Conservation (phyloP, 1,140 invertebrate genomes). For the Mylabris phalerata region DNA sequence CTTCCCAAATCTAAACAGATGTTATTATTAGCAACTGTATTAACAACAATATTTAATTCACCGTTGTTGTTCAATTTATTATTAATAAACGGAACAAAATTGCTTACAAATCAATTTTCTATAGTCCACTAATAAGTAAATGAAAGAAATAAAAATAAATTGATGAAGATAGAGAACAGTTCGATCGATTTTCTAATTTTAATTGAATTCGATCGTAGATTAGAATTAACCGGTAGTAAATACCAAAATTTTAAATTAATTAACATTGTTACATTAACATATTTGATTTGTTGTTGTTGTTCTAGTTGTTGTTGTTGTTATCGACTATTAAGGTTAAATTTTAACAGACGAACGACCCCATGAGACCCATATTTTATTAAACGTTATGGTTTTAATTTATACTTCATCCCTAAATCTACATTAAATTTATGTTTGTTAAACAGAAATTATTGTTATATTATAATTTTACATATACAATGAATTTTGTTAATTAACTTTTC, state of each 20-base stretch:
- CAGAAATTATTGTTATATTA: background rate
- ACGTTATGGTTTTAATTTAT: background rate
- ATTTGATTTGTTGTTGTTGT: too few relatives aligned
- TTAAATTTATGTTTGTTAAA: background rate
- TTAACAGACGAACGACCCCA: background rate
- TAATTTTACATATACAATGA: background rate
- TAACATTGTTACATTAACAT: background rate
- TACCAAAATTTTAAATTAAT: background rate
- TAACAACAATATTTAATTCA: slow-evolving; percentile 4
- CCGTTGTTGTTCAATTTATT: slow-evolving; percentile 8
- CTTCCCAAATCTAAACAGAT: slow-evolving; percentile 12
- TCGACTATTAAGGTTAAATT: background rate
- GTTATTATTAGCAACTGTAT: slow-evolving; percentile 1
- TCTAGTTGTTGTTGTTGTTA: background rate
- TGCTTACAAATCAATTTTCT: slow-evolving; percentile 4
- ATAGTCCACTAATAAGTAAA: too few relatives aligned
- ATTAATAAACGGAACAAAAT: slow-evolving; percentile 6
- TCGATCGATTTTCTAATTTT: too few relatives aligned
- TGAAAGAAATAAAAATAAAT: too few relatives aligned
- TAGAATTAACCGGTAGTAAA: too few relatives aligned
- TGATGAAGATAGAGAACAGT: too few relatives aligned
- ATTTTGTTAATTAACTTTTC: too few relatives aligned
- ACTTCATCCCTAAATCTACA: background rate
- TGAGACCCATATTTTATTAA: background rate
- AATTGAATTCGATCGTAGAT: too few relatives aligned